Base-by-base conservation (phyloP, 2,113 vertebrate genomes). In the Halichoeres trimaculatus region DNA sequence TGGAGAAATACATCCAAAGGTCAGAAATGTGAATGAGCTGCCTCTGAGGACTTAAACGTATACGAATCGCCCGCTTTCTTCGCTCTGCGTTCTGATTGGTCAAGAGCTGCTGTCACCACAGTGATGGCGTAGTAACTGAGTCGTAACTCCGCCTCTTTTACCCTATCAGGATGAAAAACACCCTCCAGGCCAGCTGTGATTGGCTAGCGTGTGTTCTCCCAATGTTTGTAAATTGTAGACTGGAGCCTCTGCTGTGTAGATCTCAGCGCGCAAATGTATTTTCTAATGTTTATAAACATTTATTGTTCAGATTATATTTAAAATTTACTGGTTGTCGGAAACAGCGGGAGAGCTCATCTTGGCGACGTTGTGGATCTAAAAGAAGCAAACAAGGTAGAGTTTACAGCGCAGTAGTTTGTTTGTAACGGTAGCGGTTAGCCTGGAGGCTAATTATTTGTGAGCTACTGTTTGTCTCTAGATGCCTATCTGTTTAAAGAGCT, bases 21-120 rank as follows among this genome's bases (percentile, higher is more conserved):
- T 87, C 82, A 74, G 71, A 90, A 90, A 85, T 55, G 58, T 92
- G 90, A 94, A 94, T 93, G 93, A 90, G 86, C 78, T 78, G 66
- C 55, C 69, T 84, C 76, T 71, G 80, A 84, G 88, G 76, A 85
- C 80, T 55, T 78, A 84, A 91, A 90, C 90, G 79, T 90, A 90
- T 88, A 89, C 88, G 76, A 94, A 94, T 93, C 84, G 93, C 92
- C 94, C 93, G 93, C 93, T 93, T 92, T 94, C 87, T 88, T 73
- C 78, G 41, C 54, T 38, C 3, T 53, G 23, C 1, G 10, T 48
- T 87, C 74, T 83, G 55, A 95, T 95, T 94, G 93, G 93, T 65
- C 72, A 30, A 45, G 11, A 1, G n/a, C 0, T 1, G 6, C 74
- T 87, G 93, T 95, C 93, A 50, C 94, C 88, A 92, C 91, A 73